Conservation (phyloP, 2,888 invertebrate genomes). For the Calliphora vomitoria region DNA sequence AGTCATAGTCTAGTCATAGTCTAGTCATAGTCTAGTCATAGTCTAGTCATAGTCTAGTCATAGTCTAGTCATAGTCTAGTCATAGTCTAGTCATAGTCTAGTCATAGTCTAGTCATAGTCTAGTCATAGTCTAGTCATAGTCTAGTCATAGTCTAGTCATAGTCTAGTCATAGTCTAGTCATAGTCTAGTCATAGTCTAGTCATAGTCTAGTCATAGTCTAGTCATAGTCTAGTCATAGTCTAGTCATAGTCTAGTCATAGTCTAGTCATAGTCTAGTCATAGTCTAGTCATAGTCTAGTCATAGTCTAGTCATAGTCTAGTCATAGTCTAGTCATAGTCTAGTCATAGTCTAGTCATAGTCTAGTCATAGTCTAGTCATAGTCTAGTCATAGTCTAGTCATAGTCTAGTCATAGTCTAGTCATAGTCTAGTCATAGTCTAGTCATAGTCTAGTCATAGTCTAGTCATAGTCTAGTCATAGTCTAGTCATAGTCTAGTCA, state of each 20-base stretch:
- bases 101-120: too few species aligned
- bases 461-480: slow-evolving; percentile 12
- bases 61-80: too few species aligned
- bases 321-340: neutral
- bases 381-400: slow-evolving; percentile 12
- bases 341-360: neutral
- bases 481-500: slow-evolving; percentile 10
- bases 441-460: neutral
- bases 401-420: slow-evolving; percentile 10
- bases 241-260: slow-evolving; percentile 13
- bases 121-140: too few species aligned
- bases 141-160: too few species aligned
- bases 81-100: too few species aligned
- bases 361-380: neutral
- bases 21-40: too few species aligned
- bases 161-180: neutral
- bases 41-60: too few species aligned
- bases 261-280: slow-evolving; percentile 1
- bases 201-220: slow-evolving; percentile 4
- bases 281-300: neutral
- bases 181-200: slow-evolving; percentile 1
- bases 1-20: too few species aligned
- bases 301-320: neutral
- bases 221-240: slow-evolving; percentile 8
- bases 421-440: slow-evolving; percentile 16